Conservation (phyloP, 2,888 invertebrate genomes). For the Nemapogon koenigi region DNA sequence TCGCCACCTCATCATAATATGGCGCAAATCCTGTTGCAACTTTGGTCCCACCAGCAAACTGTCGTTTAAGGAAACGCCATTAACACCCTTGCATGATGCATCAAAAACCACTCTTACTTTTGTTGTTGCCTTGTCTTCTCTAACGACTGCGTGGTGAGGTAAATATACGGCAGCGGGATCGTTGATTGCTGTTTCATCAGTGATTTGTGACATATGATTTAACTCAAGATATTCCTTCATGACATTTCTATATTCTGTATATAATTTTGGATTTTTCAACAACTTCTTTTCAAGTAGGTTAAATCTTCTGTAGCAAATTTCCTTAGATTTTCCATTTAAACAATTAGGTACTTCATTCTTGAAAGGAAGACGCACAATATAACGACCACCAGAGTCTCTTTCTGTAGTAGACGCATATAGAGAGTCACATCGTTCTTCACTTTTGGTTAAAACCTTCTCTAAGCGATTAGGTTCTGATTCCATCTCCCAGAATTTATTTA, state of each 20-base stretch:
- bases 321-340: constrained; percentile 13
- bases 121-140: constrained; percentile 10
- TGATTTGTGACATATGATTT: constrained; percentile 13
- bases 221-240: constrained; percentile 13
- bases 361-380: constrained; percentile 15
- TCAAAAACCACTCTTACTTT: constrained; percentile 11
- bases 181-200: neutral
- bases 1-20: constrained; percentile 20
- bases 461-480: constrained; percentile 15
- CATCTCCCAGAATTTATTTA: constrained; percentile 18
- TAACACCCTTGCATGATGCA: constrained; percentile 12
- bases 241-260: constrained; percentile 15
- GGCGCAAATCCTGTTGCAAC: constrained; percentile 16
- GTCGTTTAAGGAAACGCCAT: constrained; percentile 12
- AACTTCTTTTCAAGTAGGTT: constrained; percentile 15
- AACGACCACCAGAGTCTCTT: constrained; percentile 15
- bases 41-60: constrained; percentile 10
- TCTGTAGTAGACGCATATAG: constrained; percentile 16
- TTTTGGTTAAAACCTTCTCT: constrained; percentile 13
- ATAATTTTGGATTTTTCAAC: constrained; percentile 12
- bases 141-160: constrained; percentile 10
- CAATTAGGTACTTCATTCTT: constrained; percentile 13
- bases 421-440: constrained; percentile 13
- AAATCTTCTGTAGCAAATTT: constrained; percentile 17
- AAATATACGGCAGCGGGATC: constrained; percentile 10